Conservation (phyloP, 2,113 vertebrate genomes). For the Todiramphus saurophagus region DNA sequence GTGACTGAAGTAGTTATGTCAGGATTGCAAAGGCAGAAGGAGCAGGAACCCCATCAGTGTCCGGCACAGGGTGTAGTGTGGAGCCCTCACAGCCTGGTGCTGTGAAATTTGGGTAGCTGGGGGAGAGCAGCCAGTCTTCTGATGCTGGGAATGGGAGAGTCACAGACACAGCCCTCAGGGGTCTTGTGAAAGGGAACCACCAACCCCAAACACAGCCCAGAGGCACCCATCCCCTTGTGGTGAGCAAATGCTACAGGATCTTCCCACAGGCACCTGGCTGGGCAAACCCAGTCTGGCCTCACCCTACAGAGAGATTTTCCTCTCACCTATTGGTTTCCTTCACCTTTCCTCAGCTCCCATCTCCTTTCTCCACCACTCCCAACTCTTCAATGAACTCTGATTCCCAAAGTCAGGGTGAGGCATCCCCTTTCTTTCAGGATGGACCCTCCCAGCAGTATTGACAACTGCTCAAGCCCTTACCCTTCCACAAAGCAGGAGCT, state of each 20-base stretch:
- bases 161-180: neutral
- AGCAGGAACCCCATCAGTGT: rapidly evolving
- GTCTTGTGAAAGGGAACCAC: rapidly evolving
- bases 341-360: neutral
- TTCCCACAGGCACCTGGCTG: rapidly evolving
- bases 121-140: neutral
- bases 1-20: neutral
- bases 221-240: neutral
- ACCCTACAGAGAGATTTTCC: neutral
- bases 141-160: neutral
- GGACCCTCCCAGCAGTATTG: slow-evolving; percentile 3
- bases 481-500: slow-evolving; percentile 57
- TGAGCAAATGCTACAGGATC: neutral
- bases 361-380: neutral
- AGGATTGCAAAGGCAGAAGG: neutral
- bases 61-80: rapidly evolving
- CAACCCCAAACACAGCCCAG: rapidly evolving
- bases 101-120: rapidly evolving
- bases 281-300: neutral
- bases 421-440: neutral
- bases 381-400: neutral
- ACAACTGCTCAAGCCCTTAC: neutral
- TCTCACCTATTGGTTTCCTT: neutral
- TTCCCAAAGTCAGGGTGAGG: neutral
- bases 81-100: neutral